A percentile compares a stretch with the other conserved stretches of the same genome.
phyloP scores from a whole-genome alignment of 2,113 vertebrate genomes.

The Aegotheles bennettii region DNA sequence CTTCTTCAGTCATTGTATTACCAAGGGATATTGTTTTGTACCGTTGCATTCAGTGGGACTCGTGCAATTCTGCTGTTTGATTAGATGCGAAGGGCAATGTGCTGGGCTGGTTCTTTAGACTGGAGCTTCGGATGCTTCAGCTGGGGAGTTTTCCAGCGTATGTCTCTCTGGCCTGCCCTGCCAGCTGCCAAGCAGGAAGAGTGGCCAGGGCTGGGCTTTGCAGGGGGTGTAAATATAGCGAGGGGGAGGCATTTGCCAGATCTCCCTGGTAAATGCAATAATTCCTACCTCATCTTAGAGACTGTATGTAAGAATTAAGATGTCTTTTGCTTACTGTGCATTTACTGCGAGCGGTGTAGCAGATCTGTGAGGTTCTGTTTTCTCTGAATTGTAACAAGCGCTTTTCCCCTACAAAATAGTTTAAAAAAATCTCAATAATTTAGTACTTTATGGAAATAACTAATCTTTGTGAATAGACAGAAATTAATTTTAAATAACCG shows the following conservation, averaged over 20 bases:
- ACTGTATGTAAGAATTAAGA: neutral
- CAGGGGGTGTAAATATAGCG: neutral
- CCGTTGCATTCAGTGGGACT: neutral
- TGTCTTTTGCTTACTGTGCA: neutral
- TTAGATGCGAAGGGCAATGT: neutral
- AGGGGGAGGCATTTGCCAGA: neutral
- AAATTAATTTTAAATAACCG: neutral
- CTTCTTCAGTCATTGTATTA: neutral
- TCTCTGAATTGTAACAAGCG: neutral
- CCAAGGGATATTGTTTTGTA: neutral
- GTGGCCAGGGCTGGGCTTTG: neutral
- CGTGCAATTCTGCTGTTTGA: neutral
- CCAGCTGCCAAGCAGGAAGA: neutral
- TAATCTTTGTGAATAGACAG: neutral
- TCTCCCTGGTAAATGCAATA: neutral
- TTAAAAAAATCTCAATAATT: neutral
- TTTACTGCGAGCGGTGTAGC: neutral
- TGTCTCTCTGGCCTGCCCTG: neutral
- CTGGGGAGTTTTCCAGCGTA: fast-evolving
- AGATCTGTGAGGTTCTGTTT: neutral
- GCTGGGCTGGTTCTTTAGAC: neutral
- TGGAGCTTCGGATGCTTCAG: neutral
- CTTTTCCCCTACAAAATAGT: neutral
- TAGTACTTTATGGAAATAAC: neutral
- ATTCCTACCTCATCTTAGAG: neutral